Base-by-base conservation (phyloP, 2,797 vertebrate species). In the Saxicola maurus region DNA sequence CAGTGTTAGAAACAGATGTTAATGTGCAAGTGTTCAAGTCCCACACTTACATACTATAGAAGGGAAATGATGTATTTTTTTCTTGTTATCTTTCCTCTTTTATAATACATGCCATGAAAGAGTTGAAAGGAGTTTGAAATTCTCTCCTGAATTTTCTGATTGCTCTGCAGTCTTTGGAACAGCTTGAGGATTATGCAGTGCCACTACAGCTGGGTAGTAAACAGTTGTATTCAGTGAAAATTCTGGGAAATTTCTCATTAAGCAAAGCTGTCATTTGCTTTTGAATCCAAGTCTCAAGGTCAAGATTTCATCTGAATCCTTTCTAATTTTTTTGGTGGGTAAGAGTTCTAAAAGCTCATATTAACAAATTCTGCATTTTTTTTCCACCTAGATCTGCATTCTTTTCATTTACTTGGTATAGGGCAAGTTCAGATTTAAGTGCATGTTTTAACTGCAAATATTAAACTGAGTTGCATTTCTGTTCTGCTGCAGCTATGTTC, bases 31-130 rank as follows among this genome's bases (percentile, higher is more conserved):
- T 89, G 31, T 96, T 95, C 57, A 97, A 94, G 64, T 97, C 94
- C 95, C 95, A 96, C 74, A 96, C 93, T 98, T 78, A 93, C 7
- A 19, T 97, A 95, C 57, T 75, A 91, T 97, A 85, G 57, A 72
- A 46, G 19, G 30, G 78, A 42, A 86, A 62, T 64, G 5, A 21
- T n/a, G 5, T 21, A 7, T 37, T 27, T 52, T 75, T 87, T 76
- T 27, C 43, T 17, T 75, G 7, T 60, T 66, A 37, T 31, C 45
- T n/a, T 53, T 27, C 18, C 35, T 74, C 27, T 69, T 57, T 31
- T 67, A 43, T 30, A 59, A 40, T 53, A 27, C 7, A 21, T 49
- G 21, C 24, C 24, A 25, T 62, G 51, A 45, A 67, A 75, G 35
- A 78, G 11, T 35, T 84, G 27, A 76, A 89, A 71, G 33, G 49